Evolutionary conservation across 2,797 vertebrate species (phyloP), one percentile per base, ranked within the genome.

Genomic region (Amphiprion clarkii): DNA sequence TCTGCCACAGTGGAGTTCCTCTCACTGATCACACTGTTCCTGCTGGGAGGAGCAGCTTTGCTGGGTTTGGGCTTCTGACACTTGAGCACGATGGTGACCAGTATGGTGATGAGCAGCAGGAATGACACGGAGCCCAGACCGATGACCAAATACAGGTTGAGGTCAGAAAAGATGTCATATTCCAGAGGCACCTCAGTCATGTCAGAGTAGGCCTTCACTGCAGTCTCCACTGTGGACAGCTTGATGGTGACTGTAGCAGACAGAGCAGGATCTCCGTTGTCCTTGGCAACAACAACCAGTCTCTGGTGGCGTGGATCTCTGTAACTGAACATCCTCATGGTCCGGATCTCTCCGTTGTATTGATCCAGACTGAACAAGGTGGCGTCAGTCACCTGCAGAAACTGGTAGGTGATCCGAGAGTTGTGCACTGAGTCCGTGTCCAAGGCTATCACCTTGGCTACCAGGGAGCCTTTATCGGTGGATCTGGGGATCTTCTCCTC

Each of bases 171-270:
- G 69, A 90, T 82, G 76, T 92, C 90, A 23, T 89, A 88, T 64
- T 87, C 88, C 19, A 88, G 62, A 68, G 88, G 87, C 36, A 86
- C 72, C 64, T 90, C 89, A 1, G 78, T 87, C 71, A 86, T 79
- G 67, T 88, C 90, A 31, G 89, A 79, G 77, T 88, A 82, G 71
- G 80, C 56, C 73, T 90, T 88, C 9, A 85, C 62, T 1, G 77
- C 82, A 27, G 85, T 88, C 49, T 91, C 89, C 62, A 91, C 69
- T 46, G 87, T 90, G 71, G 87, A 88, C 42, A 90, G 79, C 59
- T 88, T 88, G 85, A 90, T 88, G 70, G 89, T 90, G 60, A 90
- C 89, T 71, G 89, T 90, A 51, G 87, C 85, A 57, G 87, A 90
- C 44, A 90, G 86, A 53, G 85, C 71, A 39, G 89, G 89, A 10